These are phyloP conservation scores for Phocoena sinus DNA, from an alignment of 2,113 vertebrate species.

Conservation along the genomic window DNA sequence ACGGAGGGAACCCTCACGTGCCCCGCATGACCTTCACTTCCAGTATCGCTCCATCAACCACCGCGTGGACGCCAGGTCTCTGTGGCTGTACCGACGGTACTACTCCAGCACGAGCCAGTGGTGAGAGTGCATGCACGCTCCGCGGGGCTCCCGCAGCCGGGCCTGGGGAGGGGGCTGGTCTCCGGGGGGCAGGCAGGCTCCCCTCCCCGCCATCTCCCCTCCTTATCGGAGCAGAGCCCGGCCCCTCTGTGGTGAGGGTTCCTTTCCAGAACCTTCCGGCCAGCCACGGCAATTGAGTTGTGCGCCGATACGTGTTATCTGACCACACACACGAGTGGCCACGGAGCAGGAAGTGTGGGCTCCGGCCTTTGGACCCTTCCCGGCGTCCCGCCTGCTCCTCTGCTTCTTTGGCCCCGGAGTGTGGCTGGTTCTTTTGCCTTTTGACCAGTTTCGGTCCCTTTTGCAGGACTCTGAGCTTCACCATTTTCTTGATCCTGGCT, in stretches of 20 bases:
- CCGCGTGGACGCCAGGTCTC: slow-evolving; percentile 87
- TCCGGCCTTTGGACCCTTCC: accelerated
- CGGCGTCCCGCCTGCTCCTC: accelerated
- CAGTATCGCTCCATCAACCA: slow-evolving; percentile 98
- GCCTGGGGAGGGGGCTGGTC: neutral
- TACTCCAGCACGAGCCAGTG: slow-evolving; percentile 91
- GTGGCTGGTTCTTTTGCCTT: accelerated
- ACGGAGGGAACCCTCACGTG: accelerated
- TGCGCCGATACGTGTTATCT: accelerated
- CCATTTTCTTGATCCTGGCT: slow-evolving; percentile 87
- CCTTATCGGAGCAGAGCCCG: no score
- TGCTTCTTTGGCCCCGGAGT: accelerated
- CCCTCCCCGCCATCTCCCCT: no score
- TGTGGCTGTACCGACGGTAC: slow-evolving; percentile 93
- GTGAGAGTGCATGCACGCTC: slow-evolving; percentile 75
- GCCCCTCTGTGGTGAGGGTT: neutral
- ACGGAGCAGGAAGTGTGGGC: accelerated
- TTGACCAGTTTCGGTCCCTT: neutral
- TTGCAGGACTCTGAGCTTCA: slow-evolving; percentile 82
- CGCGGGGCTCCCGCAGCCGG: accelerated
- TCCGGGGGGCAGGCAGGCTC: neutral
- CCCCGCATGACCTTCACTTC: neutral
- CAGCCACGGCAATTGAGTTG: accelerated
- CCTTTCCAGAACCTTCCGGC: neutral
- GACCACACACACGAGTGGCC: accelerated